These are phyloP conservation scores for Latrodectus elegans DNA, from an alignment of 2,888 invertebrate species.

Conservation along the genomic window DNA sequence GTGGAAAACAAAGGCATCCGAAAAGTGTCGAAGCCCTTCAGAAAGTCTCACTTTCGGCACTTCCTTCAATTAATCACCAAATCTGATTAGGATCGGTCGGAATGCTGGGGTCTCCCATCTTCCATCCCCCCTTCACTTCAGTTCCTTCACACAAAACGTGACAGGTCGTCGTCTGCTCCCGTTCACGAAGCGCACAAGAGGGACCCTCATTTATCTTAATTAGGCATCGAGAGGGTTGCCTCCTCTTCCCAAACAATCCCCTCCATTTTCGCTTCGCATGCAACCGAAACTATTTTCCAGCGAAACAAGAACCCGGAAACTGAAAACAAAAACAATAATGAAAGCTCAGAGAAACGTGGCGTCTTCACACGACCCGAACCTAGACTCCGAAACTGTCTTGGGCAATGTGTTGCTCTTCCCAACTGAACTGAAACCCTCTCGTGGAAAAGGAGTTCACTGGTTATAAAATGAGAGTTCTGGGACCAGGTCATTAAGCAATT, in stretches of 20 bases:
- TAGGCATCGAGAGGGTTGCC: slow-evolving; percentile 18
- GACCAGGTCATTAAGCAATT: slow-evolving; percentile 64
- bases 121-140: slow-evolving; percentile 18
- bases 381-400: neutral
- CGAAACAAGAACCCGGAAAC: slow-evolving; percentile 31
- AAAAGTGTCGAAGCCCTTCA: neutral
- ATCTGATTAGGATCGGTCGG: slow-evolving; percentile 47
- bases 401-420: slow-evolving; percentile 46
- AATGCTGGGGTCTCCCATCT: slow-evolving; percentile 16
- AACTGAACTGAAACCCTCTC: slow-evolving; percentile 10
- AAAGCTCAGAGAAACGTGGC: neutral
- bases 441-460: slow-evolving; percentile 2
- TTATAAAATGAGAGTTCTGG: slow-evolving; percentile 36
- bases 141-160: slow-evolving; percentile 27
- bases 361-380: neutral
- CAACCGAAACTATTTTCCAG: neutral
- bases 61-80: slow-evolving; percentile 50
- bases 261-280: slow-evolving; percentile 18
- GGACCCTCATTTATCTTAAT: slow-evolving; percentile 60
- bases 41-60: slow-evolving; percentile 12
- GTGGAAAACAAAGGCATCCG: neutral
- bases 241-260: neutral
- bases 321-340: neutral
- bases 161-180: slow-evolving; percentile 17
- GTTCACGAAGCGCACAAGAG: neutral